phyloP scores from a whole-genome alignment of 2,797 vertebrate genomes.

The Poecilia velifera region DNA sequence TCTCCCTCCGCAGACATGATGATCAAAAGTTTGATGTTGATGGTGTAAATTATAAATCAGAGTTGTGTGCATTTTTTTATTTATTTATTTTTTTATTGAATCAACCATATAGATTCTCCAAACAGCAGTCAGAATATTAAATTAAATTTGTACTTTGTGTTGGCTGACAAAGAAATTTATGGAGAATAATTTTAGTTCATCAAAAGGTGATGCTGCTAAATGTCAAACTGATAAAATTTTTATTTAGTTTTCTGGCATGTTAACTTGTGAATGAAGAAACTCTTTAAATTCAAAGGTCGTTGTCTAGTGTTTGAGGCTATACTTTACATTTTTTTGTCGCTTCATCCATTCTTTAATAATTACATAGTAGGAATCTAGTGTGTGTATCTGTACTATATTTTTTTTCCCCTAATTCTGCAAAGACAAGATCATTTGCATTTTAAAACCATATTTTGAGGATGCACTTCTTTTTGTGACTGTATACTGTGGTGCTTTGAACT shows the following conservation, averaged over 20 bases:
- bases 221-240: neutral
- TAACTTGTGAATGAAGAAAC: neutral
- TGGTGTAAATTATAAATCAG: conserved; percentile 57
- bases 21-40: conserved; percentile 54
- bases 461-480: neutral
- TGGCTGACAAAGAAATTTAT: conserved; percentile 9
- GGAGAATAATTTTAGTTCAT: neutral
- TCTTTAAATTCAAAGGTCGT: neutral
- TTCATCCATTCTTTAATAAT: neutral
- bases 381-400: neutral
- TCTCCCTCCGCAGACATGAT: conserved; percentile 25
- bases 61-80: conserved; percentile 24
- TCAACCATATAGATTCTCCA: conserved; percentile 24
- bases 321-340: neutral
- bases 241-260: neutral
- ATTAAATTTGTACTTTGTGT: conserved; percentile 10
- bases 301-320: neutral
- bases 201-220: neutral
- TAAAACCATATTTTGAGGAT: neutral
- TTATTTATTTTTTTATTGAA: conserved; percentile 35
- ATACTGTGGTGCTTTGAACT: neutral
- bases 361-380: neutral
- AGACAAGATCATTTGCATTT: neutral
- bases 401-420: neutral
- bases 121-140: conserved; percentile 13